Percentiles rank a stretch among this genome's conserved stretches.
These are phyloP conservation scores for Acrocyrtus sp. DNA, from an alignment of 2,888 invertebrate genomes.

Conservation along the genomic window DNA sequence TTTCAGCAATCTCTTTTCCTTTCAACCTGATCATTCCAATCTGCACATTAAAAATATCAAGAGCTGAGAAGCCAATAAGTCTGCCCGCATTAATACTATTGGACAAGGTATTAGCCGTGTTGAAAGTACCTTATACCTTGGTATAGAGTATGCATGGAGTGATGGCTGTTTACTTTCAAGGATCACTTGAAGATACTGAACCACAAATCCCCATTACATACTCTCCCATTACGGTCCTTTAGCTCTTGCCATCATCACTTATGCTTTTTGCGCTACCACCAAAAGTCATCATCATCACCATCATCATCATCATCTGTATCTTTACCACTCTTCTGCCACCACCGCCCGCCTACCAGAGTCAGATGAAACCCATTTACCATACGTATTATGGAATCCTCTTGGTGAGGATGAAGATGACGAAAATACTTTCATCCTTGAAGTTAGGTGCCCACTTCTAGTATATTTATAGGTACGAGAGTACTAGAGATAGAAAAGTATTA, in stretches of 20 bases:
- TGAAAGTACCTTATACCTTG: background rate
- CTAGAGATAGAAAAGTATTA: no score
- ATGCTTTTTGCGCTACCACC: background rate
- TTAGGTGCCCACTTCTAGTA: no score
- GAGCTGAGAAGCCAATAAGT: no score
- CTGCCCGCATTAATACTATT: no score
- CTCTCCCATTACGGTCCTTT: conserved; percentile 14
- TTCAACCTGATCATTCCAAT: no score
- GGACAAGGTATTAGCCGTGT: no score
- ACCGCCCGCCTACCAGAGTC: background rate
- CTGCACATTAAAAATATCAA: background rate
- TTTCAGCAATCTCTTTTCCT: no score
- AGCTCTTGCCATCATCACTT: background rate
- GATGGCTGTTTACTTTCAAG: conserved; percentile 40
- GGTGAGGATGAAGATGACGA: no score
- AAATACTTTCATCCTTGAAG: background rate
- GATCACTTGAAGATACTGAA: conserved; percentile 41
- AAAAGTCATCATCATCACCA: conserved; percentile 2
- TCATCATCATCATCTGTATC: background rate
- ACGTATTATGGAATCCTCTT: conserved; percentile 13
- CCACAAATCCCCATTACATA: conserved; percentile 42
- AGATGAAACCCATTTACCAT: conserved; percentile 12
- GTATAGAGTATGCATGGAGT: background rate
- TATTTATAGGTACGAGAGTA: no score
- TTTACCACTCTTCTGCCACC: background rate